These are phyloP conservation scores for Apoda limacodes DNA, from an alignment of 2,888 invertebrate genomes.

Conservation along the genomic window DNA sequence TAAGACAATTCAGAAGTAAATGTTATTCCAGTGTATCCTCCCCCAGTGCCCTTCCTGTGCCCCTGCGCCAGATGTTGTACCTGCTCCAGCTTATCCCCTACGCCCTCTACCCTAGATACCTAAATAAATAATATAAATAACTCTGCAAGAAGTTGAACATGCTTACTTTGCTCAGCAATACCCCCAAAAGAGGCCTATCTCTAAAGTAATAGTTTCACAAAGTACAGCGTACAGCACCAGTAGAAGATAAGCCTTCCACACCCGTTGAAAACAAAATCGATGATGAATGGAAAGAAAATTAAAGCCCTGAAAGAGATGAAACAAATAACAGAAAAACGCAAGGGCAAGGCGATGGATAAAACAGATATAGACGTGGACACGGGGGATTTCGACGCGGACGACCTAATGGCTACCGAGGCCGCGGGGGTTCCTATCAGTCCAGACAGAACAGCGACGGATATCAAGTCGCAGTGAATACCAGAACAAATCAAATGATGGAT, in stretches of 20 bases:
- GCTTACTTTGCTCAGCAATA: slow-evolving; percentile 72
- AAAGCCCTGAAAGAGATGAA: slow-evolving; percentile 48
- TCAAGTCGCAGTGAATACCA: slow-evolving; percentile 46
- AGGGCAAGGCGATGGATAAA: slow-evolving; percentile 55
- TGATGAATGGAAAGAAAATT: slow-evolving; percentile 41
- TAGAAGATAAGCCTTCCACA: slow-evolving; percentile 27
- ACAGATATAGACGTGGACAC: slow-evolving; percentile 43
- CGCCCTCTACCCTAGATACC: slow-evolving; percentile 68
- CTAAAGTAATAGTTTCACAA: slow-evolving; percentile 81
- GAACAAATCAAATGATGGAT: slow-evolving; percentile 32
- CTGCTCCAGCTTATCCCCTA: slow-evolving; percentile 66
- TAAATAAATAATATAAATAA: too few species aligned
- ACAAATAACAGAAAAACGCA: slow-evolving; percentile 41
- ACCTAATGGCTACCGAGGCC: slow-evolving; percentile 54
- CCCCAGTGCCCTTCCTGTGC: too few species aligned
- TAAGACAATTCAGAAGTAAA: slow-evolving; percentile 29
- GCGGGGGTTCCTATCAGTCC: too few species aligned
- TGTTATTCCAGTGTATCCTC: slow-evolving; percentile 27
- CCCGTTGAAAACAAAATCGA: slow-evolving; percentile 35
- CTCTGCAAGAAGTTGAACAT: slow-evolving; percentile 72
- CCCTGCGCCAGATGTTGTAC: slow-evolving; percentile 64
- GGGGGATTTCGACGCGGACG: slow-evolving; percentile 38
- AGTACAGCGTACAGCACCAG: too few species aligned
- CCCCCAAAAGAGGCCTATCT: slow-evolving; percentile 72
- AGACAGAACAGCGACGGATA: slow-evolving; percentile 47